Percentiles rank a stretch among this genome's conserved stretches.
Conservation (phyloP, 2,113 vertebrate species). For the Nicator chloris region DNA sequence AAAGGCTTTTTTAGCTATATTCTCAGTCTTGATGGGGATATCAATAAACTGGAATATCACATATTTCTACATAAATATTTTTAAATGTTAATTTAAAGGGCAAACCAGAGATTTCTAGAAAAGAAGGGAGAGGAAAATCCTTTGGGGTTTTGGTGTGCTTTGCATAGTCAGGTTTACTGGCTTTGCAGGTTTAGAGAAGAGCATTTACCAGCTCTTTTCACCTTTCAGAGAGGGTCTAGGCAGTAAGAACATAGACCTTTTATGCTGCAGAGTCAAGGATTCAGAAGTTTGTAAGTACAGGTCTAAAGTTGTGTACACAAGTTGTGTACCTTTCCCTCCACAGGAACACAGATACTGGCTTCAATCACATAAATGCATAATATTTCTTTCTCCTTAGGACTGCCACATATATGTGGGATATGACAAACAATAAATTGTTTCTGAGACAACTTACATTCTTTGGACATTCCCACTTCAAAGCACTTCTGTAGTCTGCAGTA, state of each 20-base stretch:
- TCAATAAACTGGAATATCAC: background rate
- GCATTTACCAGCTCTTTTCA: background rate
- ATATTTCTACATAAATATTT: background rate
- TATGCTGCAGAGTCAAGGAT: background rate
- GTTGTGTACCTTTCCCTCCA: background rate
- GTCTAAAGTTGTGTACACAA: background rate
- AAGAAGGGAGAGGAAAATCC: background rate
- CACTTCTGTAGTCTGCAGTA: constrained; percentile 95
- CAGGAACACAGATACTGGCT: background rate
- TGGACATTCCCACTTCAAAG: constrained; percentile 96
- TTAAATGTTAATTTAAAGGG: background rate
- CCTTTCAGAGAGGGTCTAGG: background rate
- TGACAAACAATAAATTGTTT: constrained; percentile 11
- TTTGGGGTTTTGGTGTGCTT: background rate
- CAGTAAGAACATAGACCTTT: background rate
- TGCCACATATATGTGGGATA: background rate
- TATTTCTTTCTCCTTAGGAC: background rate
- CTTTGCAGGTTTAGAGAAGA: background rate
- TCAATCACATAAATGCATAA: background rate
- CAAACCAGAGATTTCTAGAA: background rate
- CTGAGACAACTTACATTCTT: constrained; percentile 87
- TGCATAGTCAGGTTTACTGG: background rate
- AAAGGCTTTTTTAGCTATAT: background rate
- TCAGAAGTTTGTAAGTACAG: background rate
- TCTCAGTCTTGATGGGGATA: background rate